phyloP scores from a whole-genome alignment of 2,113 vertebrate genomes.

The Lepus americanus region DNA sequence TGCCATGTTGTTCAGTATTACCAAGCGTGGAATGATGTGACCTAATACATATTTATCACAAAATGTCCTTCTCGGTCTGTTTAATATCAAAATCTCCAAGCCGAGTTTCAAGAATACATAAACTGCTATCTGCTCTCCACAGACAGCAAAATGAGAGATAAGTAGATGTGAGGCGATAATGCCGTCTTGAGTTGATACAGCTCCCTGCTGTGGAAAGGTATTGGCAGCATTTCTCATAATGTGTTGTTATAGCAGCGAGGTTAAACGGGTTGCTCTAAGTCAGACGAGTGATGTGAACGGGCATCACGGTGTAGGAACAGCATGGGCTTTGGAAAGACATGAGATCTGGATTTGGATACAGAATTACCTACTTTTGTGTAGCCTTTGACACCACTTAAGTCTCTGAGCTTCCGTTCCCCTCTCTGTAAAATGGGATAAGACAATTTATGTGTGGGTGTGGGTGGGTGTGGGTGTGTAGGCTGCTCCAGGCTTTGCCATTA shows the following conservation, averaged over 20 bases:
- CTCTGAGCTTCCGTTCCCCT: background rate
- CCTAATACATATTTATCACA: background rate
- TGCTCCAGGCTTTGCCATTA: background rate
- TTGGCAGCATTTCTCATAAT: background rate
- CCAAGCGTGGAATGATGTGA: background rate
- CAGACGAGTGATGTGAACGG: background rate
- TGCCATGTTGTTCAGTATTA: background rate
- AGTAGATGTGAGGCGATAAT: background rate
- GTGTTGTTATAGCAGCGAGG: background rate
- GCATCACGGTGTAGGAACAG: background rate
- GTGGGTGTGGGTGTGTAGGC: background rate
- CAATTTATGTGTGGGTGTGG: background rate
- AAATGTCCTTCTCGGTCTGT: background rate
- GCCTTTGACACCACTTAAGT: background rate
- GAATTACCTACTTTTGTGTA: background rate
- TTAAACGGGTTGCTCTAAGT: background rate
- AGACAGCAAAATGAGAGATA: background rate
- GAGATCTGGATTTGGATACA: background rate
- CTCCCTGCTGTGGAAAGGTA: background rate
- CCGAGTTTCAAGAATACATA: background rate
- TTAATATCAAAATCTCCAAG: slow-evolving; percentile 22
- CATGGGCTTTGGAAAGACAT: background rate
- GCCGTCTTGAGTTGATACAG: background rate
- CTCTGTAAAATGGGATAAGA: background rate
- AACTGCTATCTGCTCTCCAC: background rate